Base-by-base conservation (phyloP, 2,888 invertebrate species). In the Acrocyrtus sp. region DNA sequence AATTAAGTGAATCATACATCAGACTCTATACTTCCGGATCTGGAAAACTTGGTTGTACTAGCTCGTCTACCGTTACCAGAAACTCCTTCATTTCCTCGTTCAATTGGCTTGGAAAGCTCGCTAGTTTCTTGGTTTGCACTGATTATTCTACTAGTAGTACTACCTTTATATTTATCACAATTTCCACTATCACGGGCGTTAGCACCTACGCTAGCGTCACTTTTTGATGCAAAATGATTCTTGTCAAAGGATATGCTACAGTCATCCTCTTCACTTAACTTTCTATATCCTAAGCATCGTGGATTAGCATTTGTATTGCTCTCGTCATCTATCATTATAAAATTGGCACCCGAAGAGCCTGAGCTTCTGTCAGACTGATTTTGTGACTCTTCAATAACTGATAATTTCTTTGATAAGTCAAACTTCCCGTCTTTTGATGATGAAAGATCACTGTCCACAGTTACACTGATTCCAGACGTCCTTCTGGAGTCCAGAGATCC, bases 1-100 rank as follows among this genome's bases (percentile, higher is more conserved):
- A 10, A 19, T 10, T 19, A n/a, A n/a, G 17, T 41, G 41, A 41
- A 15, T 51, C 6, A 45, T 51, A 69, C 69, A 56, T 69, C 69
- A 61, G 69, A 69, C 62, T 69, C 69, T 69, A 69, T 51, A 62
- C 69, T 69, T 61, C 56, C 56, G 12, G 69, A 56, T 51, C 69
- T 62, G 53, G 62, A 69, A 56, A 61, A 69, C 54, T 19, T 60
- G n/a, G 27, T 63, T 63, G 48, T 60, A 60, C 45, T 51, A 24
- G 27, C 6, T 27, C 19, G 47, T 41, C 27, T 47, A 2, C 8
- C 6, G 27, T 50, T 27, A 12, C 17, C 27, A 12, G 4, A 17
- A 10, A 56, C 29, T 34, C 27, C 50, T 27, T 27, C 21, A 47
- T 10, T 43, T 43, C 27, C 51, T 12, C 27, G 51, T 8, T 45